Percentiles rank a stretch among this genome's conserved stretches.
Evolutionary conservation across 2,797 vertebrate genomes (phyloP).

Genomic region (Xenops minutus): DNA sequence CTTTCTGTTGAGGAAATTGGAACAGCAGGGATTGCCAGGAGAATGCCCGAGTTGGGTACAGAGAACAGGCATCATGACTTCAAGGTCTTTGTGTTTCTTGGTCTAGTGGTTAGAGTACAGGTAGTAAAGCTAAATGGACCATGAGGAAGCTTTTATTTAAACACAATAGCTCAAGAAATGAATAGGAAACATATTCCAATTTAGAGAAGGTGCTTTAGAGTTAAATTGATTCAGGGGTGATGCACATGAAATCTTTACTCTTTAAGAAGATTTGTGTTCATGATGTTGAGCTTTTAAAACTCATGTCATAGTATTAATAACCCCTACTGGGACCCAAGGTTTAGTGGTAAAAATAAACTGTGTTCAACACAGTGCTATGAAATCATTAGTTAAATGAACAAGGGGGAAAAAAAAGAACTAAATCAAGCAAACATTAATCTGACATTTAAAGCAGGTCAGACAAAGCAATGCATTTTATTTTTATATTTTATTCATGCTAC

Average conservation of each 20-base stretch:
- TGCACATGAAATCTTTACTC: not conserved
- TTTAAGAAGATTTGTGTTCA: not conserved
- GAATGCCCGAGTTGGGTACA: not conserved
- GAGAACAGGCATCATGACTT: not conserved
- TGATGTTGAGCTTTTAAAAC: not conserved
- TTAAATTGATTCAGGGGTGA: not conserved
- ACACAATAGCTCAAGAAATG: not conserved
- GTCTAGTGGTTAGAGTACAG: not conserved
- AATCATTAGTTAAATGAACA: not conserved
- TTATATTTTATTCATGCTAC: conserved; percentile 15
- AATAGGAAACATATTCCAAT: not conserved
- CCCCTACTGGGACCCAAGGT: not conserved
- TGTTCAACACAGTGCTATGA: not conserved
- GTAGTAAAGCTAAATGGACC: not conserved
- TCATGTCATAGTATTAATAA: not conserved
- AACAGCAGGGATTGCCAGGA: not conserved
- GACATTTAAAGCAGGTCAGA: conserved; percentile 22
- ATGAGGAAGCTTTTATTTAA: not conserved
- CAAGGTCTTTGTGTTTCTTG: not conserved
- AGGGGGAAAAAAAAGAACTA: not conserved
- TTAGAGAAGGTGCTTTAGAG: not conserved
- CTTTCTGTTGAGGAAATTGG: not conserved
- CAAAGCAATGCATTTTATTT: conserved; percentile 18
- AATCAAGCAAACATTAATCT: conserved; percentile 22
- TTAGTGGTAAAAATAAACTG: not conserved